Base-by-base conservation (phyloP, 2,797 vertebrate genomes). In the Sciurus carolinensis region DNA sequence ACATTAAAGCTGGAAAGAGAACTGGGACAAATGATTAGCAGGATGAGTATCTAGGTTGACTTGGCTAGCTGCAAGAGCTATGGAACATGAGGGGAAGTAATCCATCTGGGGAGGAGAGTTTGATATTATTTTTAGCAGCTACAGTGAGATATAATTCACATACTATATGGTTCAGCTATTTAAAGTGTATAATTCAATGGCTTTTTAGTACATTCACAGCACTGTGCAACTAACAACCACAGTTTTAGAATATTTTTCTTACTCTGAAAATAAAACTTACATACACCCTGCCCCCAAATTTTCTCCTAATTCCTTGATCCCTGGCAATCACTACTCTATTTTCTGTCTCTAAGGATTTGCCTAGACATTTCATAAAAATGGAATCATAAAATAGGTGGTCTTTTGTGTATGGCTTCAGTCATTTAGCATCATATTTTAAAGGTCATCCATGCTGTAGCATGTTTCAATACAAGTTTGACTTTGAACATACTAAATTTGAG, bases 161-260 rank as follows among this genome's bases (percentile, higher is more conserved):
- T 47, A 81, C 12, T 24, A 91, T 12, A 71, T 1, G 81, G 59
- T 81, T 81, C 24, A 72, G 6, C 42, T 75, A 92, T 87, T 95
- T 85, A 71, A 97, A 95, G 80, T 72, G 7, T 36, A 75, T 9
- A 87, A 59, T 80, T 92, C 88, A 87, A 81, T 22, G 4, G 24
- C 50, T 84, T 90, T 88, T 80, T 59, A 79, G 57, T 72, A 76
- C 77, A 94, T 64, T 91, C 73, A 83, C 64, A 94, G 85, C 83
- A 47, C 39, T 88, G 72, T 84, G 59, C 26, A 85, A 87, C n/a
- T 69, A 87, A 71, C 81, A 82, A 71, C 67, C 54, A 95, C 42
- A 62, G 33, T 81, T 86, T 92, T 79, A 95, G 88, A 94, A 47
- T 87, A 83, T 59, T 77, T 94, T 93, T 87, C 47, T 73, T 22